Conservation (phyloP, 2,797 vertebrate genomes). For the Chaetophractus vellerosus region DNA sequence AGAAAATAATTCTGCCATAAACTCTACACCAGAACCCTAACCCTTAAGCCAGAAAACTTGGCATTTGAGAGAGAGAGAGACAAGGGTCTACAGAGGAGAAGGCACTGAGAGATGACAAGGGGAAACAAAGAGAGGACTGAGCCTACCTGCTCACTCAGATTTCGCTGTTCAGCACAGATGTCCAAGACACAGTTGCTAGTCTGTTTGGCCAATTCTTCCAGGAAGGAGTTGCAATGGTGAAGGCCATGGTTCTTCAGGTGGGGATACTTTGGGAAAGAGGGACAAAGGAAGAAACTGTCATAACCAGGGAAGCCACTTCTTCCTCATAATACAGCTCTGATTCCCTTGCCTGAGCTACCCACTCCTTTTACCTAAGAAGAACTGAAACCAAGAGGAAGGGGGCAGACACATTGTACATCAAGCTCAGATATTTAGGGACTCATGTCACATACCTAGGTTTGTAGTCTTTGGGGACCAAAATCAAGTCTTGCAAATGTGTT, state of each 20-base stretch:
- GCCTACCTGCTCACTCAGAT: conserved; percentile 94
- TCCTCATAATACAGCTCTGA: not conserved
- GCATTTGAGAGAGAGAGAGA: conserved; percentile 8
- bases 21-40: conserved; percentile 36
- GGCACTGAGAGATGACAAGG: not conserved
- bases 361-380: conserved; percentile 30
- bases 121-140: not conserved
- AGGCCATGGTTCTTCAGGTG: conserved; percentile 92
- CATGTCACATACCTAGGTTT: not conserved
- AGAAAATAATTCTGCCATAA: conserved; percentile 60
- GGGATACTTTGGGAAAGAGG: conserved; percentile 87
- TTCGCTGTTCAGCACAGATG: conserved; percentile 95
- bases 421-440: not conserved
- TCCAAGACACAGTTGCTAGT: conserved; percentile 93
- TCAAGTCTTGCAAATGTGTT: not conserved
- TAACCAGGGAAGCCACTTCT: not conserved
- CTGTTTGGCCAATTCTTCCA: conserved; percentile 95
- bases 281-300: not conserved
- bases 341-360: not conserved
- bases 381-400: not conserved
- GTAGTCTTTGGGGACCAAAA: conserved; percentile 43
- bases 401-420: not conserved
- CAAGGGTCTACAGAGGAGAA: not conserved
- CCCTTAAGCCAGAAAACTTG: not conserved
- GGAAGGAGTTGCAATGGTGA: conserved; percentile 93